Percentiles rank a stretch among this genome's conserved stretches.
Evolutionary conservation across 2,797 vertebrate genomes (phyloP).

Genomic region (Crax fasciolata): DNA sequence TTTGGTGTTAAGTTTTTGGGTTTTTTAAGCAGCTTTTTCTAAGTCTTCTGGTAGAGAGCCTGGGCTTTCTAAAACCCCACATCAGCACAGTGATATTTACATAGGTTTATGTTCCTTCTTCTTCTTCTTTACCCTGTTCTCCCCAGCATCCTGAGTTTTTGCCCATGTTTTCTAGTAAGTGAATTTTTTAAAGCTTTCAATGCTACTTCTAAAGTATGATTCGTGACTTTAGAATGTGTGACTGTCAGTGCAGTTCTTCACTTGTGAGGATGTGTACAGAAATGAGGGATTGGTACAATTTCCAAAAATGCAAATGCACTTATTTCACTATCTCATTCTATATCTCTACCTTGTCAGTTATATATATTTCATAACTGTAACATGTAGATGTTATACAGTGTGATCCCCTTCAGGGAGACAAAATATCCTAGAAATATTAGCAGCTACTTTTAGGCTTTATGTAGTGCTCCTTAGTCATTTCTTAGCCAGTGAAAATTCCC

Average conservation of each 20-base stretch:
- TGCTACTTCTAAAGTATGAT: neutral
- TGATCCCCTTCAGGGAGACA: conserved; percentile 32
- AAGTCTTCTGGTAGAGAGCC: neutral
- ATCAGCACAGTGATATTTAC: neutral
- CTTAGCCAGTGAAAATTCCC: neutral
- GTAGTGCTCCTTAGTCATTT: conserved; percentile 21
- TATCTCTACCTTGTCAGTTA: neutral
- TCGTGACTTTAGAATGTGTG: neutral
- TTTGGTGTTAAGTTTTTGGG: neutral
- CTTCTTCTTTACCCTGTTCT: neutral
- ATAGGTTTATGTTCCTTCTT: neutral
- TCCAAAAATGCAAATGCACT: conserved; percentile 3
- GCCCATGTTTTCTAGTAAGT: neutral
- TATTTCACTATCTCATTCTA: conserved; percentile 30
- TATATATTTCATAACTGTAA: conserved; percentile 56
- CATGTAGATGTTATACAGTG: conserved; percentile 37
- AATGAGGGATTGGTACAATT: neutral
- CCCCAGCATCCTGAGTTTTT: neutral
- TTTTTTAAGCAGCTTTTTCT: neutral
- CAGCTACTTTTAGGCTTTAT: conserved; percentile 28
- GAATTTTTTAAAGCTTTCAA: neutral
- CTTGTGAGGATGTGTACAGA: neutral
- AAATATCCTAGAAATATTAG: conserved; percentile 52
- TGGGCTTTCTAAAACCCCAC: neutral
- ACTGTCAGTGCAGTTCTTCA: neutral